Conservation (phyloP, 2,797 vertebrate species). For the Anguilla pacifica region DNA sequence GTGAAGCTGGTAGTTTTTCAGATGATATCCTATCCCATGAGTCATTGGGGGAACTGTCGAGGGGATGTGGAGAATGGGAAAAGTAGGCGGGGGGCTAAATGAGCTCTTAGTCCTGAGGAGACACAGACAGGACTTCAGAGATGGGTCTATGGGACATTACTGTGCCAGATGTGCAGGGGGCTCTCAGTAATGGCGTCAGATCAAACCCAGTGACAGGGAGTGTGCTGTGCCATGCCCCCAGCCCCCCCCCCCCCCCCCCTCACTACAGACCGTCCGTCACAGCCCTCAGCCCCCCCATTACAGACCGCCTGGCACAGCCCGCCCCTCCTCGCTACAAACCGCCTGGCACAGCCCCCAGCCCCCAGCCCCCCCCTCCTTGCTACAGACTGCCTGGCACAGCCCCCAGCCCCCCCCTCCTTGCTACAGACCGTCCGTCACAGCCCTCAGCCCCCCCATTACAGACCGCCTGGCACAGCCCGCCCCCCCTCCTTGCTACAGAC, state of each 20-base stretch:
- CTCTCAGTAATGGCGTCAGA: constrained; percentile 37
- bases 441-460: no score
- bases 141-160: constrained; percentile 17
- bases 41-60: not conserved
- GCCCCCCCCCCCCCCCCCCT: not conserved
- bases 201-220: constrained; percentile 1
- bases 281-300: not conserved
- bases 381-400: not conserved
- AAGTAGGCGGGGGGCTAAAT: not conserved
- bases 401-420: not conserved
- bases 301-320: not conserved
- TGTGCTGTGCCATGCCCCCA: constrained; percentile 7
- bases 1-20: not conserved
- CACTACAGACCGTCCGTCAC: not conserved
- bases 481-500: no score
- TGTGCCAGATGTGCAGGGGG: constrained; percentile 22
- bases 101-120: not conserved
- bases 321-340: no score
- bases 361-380: no score
- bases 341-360: not conserved
- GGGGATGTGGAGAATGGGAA: not conserved
- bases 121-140: not conserved
- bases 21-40: not conserved
- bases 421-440: no score
- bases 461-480: not conserved